Evolutionary conservation across 2,113 vertebrate genomes (phyloP).

Genomic region (Hippoglossus stenolepis): DNA sequence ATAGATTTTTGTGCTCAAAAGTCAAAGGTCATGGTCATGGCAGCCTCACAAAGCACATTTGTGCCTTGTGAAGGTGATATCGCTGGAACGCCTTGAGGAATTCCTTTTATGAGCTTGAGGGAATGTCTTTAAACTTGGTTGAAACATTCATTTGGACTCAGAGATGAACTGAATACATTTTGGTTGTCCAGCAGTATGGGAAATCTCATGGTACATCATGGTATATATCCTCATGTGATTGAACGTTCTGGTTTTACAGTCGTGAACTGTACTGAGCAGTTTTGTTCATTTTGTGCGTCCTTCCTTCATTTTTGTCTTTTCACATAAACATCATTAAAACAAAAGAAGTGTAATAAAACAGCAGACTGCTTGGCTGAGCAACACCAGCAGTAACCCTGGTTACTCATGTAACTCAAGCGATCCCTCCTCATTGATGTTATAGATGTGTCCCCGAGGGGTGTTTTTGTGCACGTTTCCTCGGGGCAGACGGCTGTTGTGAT

Average conservation of each 20-base stretch:
- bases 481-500: constrained; percentile 43
- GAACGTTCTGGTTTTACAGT: constrained; percentile 1
- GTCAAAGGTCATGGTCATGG: no score
- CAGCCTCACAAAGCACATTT: no score
- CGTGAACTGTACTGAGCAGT: neutral
- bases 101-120: no score
- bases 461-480: constrained; percentile 43
- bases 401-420: constrained; percentile 45
- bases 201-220: neutral
- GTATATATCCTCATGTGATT: neutral
- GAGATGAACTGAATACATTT: no score
- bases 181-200: no score
- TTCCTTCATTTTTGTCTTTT: constrained; percentile 10
- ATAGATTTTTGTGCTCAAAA: no score
- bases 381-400: constrained; percentile 51
- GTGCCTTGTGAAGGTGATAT: neutral
- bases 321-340: constrained; percentile 22
- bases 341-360: constrained; percentile 21
- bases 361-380: constrained; percentile 24
- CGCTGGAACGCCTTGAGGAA: no score
- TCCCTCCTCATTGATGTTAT: constrained; percentile 59
- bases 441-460: constrained; percentile 59
- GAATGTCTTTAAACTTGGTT: no score
- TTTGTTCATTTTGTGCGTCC: neutral
- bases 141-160: no score